Percentiles rank a stretch among this genome's conserved stretches.
phyloP scores from a whole-genome alignment of 1,140 invertebrate species.

The Drosophila dunni region DNA sequence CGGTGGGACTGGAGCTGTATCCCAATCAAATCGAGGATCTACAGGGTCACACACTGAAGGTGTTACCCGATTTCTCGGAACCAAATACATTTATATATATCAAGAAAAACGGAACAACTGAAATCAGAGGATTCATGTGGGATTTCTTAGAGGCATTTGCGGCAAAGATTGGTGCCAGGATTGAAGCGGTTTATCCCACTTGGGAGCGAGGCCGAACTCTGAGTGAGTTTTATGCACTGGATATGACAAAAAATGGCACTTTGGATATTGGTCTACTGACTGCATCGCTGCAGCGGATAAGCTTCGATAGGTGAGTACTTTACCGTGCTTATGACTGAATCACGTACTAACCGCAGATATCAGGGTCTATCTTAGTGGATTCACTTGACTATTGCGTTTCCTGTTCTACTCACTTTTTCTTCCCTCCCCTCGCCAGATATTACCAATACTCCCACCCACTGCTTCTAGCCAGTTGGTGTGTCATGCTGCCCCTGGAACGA shows the following conservation, averaged over 20 bases:
- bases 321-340: too few species aligned
- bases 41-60: constrained; percentile 18
- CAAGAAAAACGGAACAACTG: constrained; percentile 12
- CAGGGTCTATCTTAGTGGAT: too few species aligned
- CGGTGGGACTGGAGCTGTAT: constrained; percentile 14
- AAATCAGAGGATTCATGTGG: constrained; percentile 54
- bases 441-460: constrained; percentile 54
- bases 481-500: constrained; percentile 56
- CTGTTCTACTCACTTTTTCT: too few species aligned
- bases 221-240: constrained; percentile 35
- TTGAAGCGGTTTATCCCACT: constrained; percentile 15
- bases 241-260: constrained; percentile 43
- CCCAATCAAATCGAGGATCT: constrained; percentile 40
- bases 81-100: constrained; percentile 43
- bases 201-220: constrained; percentile 1
- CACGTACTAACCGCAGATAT: too few species aligned
- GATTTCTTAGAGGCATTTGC: constrained; percentile 41
- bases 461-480: constrained; percentile 41
- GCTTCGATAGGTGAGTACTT: constrained; percentile 2
- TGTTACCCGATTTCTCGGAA: constrained; percentile 55
- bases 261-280: constrained; percentile 48
- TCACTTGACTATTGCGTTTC: too few species aligned
- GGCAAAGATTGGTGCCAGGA: constrained; percentile 18
- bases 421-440: background rate
- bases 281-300: background rate